Evolutionary conservation across 2,888 invertebrate genomes (phyloP).

Genomic region (Ceratothoa steindachneri): DNA sequence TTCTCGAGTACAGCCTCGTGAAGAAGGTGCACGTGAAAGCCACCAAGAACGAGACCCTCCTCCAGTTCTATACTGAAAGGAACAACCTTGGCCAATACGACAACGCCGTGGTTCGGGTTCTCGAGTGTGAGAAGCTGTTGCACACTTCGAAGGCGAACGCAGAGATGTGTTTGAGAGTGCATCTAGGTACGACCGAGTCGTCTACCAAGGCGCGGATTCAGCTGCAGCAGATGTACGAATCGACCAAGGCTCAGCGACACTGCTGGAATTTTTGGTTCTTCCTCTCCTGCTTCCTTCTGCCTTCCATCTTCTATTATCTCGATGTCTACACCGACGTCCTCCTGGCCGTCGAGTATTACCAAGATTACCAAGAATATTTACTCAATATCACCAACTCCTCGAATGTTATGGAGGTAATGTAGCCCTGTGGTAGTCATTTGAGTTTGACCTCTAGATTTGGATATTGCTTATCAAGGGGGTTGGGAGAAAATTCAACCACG

Average conservation of each 20-base stretch:
- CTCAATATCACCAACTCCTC: background rate
- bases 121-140: constrained; percentile 41
- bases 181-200: constrained; percentile 44
- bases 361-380: constrained; percentile 22
- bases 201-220: constrained; percentile 42
- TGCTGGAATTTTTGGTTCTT: constrained; percentile 48
- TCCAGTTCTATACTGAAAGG: constrained; percentile 46
- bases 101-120: constrained; percentile 43
- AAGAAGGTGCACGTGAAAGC: constrained; percentile 44
- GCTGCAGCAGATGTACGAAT: constrained; percentile 46
- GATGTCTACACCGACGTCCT: constrained; percentile 46
- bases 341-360: constrained; percentile 44
- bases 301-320: constrained; percentile 44
- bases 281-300: constrained; percentile 44
- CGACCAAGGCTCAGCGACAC: constrained; percentile 41
- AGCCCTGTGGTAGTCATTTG: too few relatives aligned
- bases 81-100: constrained; percentile 46
- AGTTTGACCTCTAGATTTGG: too few relatives aligned
- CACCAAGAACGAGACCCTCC: constrained; percentile 40
- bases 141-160: constrained; percentile 36
- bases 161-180: constrained; percentile 42
- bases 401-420: background rate
- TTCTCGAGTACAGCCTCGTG: constrained; percentile 45
- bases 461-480: too few relatives aligned
- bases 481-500: too few relatives aligned